Conservation (phyloP, 2,888 invertebrate genomes). For the Heliconius aoede region DNA sequence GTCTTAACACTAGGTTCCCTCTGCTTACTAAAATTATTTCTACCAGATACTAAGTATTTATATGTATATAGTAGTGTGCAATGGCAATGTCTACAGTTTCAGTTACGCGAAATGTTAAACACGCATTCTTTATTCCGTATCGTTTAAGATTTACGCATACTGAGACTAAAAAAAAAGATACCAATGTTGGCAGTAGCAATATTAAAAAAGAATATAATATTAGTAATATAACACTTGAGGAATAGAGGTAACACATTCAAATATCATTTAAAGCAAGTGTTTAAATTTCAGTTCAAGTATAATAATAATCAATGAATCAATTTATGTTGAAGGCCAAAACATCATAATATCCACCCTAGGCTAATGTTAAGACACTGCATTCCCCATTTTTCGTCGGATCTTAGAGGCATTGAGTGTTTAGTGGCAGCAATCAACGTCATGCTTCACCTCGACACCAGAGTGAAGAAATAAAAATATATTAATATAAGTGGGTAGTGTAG, state of each 20-base stretch:
- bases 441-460: no score
- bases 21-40: no score
- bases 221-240: background rate
- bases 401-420: no score
- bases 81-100: slow-evolving; percentile 41
- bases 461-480: no score
- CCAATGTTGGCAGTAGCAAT: background rate
- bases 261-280: background rate
- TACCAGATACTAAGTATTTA: background rate
- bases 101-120: slow-evolving; percentile 39
- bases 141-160: slow-evolving; percentile 8
- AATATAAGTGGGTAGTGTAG: no score
- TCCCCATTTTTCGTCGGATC: no score
- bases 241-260: background rate
- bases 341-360: no score
- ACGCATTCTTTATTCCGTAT: slow-evolving; percentile 31
- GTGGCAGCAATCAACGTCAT: no score
- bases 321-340: no score
- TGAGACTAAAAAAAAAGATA: background rate
- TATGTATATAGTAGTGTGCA: slow-evolving; percentile 20
- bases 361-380: no score
- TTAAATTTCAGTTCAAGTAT: no score
- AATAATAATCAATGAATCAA: background rate
- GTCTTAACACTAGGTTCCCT: no score
- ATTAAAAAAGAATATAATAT: background rate